Conservation (phyloP, 2,888 invertebrate genomes). For the Limulus polyphemus region DNA sequence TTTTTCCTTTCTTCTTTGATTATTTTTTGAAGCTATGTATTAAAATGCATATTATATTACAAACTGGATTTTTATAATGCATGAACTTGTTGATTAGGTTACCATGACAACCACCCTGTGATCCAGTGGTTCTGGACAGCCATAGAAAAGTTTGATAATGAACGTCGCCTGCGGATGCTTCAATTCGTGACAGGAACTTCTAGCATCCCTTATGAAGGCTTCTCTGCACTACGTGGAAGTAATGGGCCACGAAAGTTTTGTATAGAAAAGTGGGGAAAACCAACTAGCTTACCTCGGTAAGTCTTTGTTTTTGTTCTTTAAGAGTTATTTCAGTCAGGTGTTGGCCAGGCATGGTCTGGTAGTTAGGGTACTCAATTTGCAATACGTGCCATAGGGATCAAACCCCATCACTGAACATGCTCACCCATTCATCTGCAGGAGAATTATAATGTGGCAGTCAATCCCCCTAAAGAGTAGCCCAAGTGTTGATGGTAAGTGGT, state of each 20-base stretch:
- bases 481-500: no score
- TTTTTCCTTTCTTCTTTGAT: no score
- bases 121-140: constrained; percentile 97
- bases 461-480: no score
- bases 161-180: constrained; percentile 76
- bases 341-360: no score
- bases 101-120: constrained; percentile 87
- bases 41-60: no score
- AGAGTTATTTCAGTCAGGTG: not conserved
- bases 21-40: no score
- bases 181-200: constrained; percentile 94
- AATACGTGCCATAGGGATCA: no score
- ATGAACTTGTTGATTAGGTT: constrained; percentile 45
- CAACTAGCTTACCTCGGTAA: constrained; percentile 75
- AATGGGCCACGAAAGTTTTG: constrained; percentile 92
- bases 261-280: constrained; percentile 93
- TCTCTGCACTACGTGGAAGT: constrained; percentile 83
- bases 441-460: no score
- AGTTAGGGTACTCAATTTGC: no score
- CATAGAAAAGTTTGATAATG: constrained; percentile 82
- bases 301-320: constrained; percentile 7
- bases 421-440: no score
- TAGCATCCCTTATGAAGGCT: constrained; percentile 95
- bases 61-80: not conserved
- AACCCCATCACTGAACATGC: no score